Evolutionary conservation across 1,140 invertebrate genomes (phyloP), one percentile per base, ranked within the genome.

Genomic region (Homalodisca vitripennis): DNA sequence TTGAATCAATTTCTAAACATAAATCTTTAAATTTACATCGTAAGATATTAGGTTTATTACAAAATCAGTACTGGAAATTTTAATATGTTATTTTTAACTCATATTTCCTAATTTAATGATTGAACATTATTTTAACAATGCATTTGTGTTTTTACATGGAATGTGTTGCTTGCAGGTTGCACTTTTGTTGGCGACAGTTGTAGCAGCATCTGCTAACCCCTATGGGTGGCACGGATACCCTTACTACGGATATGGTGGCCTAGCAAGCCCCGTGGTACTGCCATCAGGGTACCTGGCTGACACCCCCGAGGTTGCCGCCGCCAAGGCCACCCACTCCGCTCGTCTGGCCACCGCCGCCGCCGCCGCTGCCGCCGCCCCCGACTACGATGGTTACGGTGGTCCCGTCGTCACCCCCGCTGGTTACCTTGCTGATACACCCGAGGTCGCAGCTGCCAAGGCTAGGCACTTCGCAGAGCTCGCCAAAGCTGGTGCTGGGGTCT

Each of bases 361-460:
- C 60, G 66, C 73, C 53, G 62, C 71, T 53, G 66, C 68, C 32
- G 55, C 68, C 34, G 69, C 67, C 72, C 46, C 51, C 66, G 71
- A 48, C 48, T 68, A 71, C 26, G 68, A 69, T 60, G 68, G 30
- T 66, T 70, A 69, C 66, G 68, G 30, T 66, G 68, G 30, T 66
- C 55, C 71, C 26, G 71, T 69, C 20, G 68, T 86, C 1, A 84
- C 84, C 26, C 82, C 82, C 29, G 84, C 86, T 72, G 86, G 85
- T 66, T 82, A 84, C 66, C 83, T 87, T 63, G 77, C 83, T 12
- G 85, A 87, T 71, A 85, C 85, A 2, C 83, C 84, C 32, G 86
- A 86, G 78, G 85, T 86, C 3, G 83, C 83, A 46, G 81, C 81
- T 53, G 85, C 85, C 47, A 85, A 85, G 75, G 83, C 84, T 24